Evolutionary conservation across 2,888 invertebrate species (phyloP), one percentile per base, ranked within the genome.

Genomic region (Melieria omissa): DNA sequence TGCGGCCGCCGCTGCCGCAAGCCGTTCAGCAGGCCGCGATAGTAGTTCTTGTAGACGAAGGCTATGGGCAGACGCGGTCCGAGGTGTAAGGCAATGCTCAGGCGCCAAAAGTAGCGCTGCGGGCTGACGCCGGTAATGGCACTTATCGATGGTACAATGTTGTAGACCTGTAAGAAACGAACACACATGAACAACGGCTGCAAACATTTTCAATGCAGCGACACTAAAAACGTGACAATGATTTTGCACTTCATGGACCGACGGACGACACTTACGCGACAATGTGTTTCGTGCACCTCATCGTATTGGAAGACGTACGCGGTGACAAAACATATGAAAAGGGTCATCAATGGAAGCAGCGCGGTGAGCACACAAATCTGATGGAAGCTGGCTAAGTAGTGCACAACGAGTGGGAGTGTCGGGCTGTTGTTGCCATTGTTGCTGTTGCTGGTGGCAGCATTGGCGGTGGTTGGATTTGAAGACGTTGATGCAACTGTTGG

Each of bases 201-300:
- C 46, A 2, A 2, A 45, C 6, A 42, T 57, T 5, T 16, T 14
- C 54, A 47, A 12, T 47, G 16, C 14, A 62, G 16, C 5, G 14
- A 10, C 7, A 6, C 8, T 41, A 58, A 16, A 41, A 58, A 29
- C 16, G 16, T 7, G 10, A 29, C 8, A 29, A 60, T 60, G 12
- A 42, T 60, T 3, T 9, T 62, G 14, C 29, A 1, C 29, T 29
- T 29, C 3, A 10, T 29, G 6, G 2, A 16, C n/a, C 29, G n/a
- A 12, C 3, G 5, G 29, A 29, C 29, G 16, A 16, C 6, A 90
- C 93, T 91, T 89, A 97, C 97, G 88, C 93, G 92, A 90, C 97
- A 97, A 88, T 96, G 95, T 78, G 96, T 96, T 90, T 96, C 96
- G 85, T 97, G 97, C 83, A 97, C 95, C 88, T 96, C 95, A 88